A percentile compares a stretch with the other conserved stretches of the same genome.
Conservation (phyloP, 2,113 vertebrate species). For the Paratilapia polleni region DNA sequence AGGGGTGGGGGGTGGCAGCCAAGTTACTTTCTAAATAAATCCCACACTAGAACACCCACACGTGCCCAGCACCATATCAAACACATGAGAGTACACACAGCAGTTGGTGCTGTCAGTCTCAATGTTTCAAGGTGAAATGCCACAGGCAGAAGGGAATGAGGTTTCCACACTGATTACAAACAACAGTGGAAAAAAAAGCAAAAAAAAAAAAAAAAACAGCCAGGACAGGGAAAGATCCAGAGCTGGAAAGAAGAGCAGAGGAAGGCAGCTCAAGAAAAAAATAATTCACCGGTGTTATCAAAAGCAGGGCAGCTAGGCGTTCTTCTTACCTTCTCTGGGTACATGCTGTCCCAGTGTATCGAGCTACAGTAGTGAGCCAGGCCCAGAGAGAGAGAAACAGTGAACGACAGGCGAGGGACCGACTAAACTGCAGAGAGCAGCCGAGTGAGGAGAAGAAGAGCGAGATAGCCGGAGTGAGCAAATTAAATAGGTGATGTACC, state of each 20-base stretch:
- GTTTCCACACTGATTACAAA: background rate
- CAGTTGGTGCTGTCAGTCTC: slow-evolving; percentile 28
- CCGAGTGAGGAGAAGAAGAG: slow-evolving; percentile 8
- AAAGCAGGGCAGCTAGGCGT: slow-evolving; percentile 12
- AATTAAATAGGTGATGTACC: slow-evolving; percentile 52
- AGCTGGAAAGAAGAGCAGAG: background rate
- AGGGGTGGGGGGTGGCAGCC: background rate
- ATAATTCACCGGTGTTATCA: slow-evolving; percentile 1
- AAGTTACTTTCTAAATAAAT: slow-evolving; percentile 48
- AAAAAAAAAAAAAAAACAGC: background rate
- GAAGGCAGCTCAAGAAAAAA: background rate
- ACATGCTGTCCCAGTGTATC: slow-evolving; percentile 59
- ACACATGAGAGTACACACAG: background rate
- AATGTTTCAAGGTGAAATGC: slow-evolving; percentile 13
- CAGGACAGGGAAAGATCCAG: background rate
- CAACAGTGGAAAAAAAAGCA: too few species aligned
- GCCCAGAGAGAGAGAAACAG: slow-evolving; percentile 20
- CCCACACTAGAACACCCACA: slow-evolving; percentile 39
- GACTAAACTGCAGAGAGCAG: slow-evolving; percentile 11
- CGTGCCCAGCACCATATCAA: slow-evolving; percentile 18
- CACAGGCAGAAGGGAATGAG: background rate
- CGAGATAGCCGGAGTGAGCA: background rate
- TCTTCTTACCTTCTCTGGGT: slow-evolving; percentile 72
- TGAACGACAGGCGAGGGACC: slow-evolving; percentile 6
- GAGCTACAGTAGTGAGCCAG: slow-evolving; percentile 5